Percentiles rank a stretch among this genome's conserved stretches.
phyloP scores from a whole-genome alignment of 2,797 vertebrate species.

The Paedocypris micromegethes region DNA sequence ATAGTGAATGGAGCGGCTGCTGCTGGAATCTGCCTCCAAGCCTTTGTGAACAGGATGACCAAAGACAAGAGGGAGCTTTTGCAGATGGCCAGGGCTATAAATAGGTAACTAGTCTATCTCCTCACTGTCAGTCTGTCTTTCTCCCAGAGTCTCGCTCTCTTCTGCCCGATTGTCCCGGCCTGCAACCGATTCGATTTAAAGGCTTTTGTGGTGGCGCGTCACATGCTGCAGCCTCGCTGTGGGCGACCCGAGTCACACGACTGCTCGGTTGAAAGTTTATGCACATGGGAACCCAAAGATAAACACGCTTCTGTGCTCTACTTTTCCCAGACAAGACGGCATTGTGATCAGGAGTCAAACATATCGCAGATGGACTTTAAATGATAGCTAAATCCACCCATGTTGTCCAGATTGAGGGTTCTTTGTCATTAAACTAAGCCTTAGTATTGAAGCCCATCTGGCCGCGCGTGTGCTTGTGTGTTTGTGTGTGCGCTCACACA shows the following conservation, averaged over 20 bases:
- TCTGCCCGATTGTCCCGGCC: slow-evolving; percentile 48
- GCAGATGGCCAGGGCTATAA: slow-evolving; percentile 84
- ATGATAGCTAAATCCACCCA: slow-evolving; percentile 68
- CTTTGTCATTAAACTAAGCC: slow-evolving; percentile 76
- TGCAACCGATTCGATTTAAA: slow-evolving; percentile 46
- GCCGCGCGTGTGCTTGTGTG: slow-evolving; percentile 50
- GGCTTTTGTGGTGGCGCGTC: slow-evolving; percentile 48
- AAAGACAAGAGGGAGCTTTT: slow-evolving; percentile 82
- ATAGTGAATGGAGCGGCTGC: slow-evolving; percentile 90
- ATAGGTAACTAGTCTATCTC: slow-evolving; percentile 76
- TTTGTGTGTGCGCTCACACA: slow-evolving; percentile 40
- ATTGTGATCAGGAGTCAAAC: slow-evolving; percentile 60
- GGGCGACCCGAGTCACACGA: slow-evolving; percentile 39
- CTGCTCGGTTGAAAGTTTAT: slow-evolving; percentile 41
- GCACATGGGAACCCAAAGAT: slow-evolving; percentile 42
- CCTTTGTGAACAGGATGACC: slow-evolving; percentile 92
- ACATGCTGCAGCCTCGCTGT: slow-evolving; percentile 43
- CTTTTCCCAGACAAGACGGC: slow-evolving; percentile 13
- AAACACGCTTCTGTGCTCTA: slow-evolving; percentile 17
- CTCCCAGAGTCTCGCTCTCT: slow-evolving; percentile 67
- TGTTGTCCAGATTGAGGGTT: slow-evolving; percentile 70
- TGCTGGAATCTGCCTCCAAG: slow-evolving; percentile 89
- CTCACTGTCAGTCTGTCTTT: slow-evolving; percentile 72
- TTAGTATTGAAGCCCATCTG: slow-evolving; percentile 73
- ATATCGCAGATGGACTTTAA: slow-evolving; percentile 74